Base-by-base conservation (phyloP, 92 coral and sea anemone genomes). In the Parazoanthus darwini region DNA sequence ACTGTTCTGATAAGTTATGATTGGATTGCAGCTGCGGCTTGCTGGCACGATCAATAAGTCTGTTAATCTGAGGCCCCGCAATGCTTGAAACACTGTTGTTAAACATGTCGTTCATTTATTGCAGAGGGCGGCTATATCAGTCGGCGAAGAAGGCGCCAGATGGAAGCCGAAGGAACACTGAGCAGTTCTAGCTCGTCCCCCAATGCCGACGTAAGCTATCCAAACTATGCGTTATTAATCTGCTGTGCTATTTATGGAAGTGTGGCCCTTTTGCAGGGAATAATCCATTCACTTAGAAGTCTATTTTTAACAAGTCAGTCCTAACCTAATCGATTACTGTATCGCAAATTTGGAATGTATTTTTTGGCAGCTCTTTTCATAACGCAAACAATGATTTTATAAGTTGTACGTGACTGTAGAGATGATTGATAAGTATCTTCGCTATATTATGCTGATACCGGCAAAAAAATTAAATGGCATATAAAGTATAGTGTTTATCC, bases 41-140 rank as follows among this genome's bases (percentile, higher is more conserved):
- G 10, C 18, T 35, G 10, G n/a, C n/a, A 5, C 33, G 11, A 23
- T 38, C 46, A 76, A 76, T 76, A 75, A 6, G n/a, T 75, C 51
- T 14, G 51, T 76, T 37, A 39, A 76, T 39, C 54, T 39, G 54
- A 39, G 39, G 8, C 80, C 80, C 80, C n/a, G 79, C 79, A 18
- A 15, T 39, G 79, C 79, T 10, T 10, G 18, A 54, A 54, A 54
- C 59, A 20, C 15, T 63, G 25, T 20, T 22, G 15, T 2, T 14
- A 63, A 14, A 63, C 14, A 20, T 20, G 26, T 26, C 70, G 7
- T 18, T 20, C 59, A 6, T 83, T 42, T 83, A 11, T 83, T 83
- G 66, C 67, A 83, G 87, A 83, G 77, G 78, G 87, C 26, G 72
- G 66, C 7, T 83, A 83, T 50, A 26, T 83, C 0, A 83, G 87